phyloP scores from a whole-genome alignment of 1,140 invertebrate species.

The Paraescarpia echinospica region DNA sequence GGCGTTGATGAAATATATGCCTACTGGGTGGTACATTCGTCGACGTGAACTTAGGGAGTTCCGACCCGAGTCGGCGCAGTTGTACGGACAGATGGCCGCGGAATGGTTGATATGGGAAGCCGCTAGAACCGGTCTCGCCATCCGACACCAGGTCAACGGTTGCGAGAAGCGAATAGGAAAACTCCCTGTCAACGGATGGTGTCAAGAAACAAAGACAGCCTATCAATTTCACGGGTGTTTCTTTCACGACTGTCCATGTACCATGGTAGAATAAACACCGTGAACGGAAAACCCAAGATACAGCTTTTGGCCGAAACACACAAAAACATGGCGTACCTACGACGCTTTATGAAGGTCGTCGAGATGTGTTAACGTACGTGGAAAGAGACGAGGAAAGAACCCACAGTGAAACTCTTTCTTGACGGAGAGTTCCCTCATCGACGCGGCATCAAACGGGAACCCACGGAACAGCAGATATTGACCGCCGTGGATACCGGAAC shows the following conservation, averaged over 20 bases:
- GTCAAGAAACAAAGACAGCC: not conserved
- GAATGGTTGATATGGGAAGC: not conserved
- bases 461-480: not conserved
- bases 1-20: too few species aligned
- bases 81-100: not conserved
- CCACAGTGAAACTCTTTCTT: not conserved
- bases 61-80: not conserved
- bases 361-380: not conserved
- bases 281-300: not conserved
- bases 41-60: not conserved
- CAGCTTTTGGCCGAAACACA: not conserved
- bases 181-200: not conserved
- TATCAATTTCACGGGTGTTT: not conserved
- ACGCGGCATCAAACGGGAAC: not conserved
- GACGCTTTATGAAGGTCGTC: not conserved
- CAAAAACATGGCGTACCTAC: not conserved
- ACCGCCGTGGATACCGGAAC: not conserved
- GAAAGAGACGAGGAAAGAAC: not conserved
- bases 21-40: not conserved
- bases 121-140: not conserved
- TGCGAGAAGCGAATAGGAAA: not conserved
- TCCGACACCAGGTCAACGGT: not conserved
- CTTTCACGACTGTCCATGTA: not conserved
- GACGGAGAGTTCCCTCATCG: not conserved
- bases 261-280: not conserved